Evolutionary conservation across 2,113 vertebrate species (phyloP), one percentile per base, ranked within the genome.

Genomic region (Australoheros scitulus): DNA sequence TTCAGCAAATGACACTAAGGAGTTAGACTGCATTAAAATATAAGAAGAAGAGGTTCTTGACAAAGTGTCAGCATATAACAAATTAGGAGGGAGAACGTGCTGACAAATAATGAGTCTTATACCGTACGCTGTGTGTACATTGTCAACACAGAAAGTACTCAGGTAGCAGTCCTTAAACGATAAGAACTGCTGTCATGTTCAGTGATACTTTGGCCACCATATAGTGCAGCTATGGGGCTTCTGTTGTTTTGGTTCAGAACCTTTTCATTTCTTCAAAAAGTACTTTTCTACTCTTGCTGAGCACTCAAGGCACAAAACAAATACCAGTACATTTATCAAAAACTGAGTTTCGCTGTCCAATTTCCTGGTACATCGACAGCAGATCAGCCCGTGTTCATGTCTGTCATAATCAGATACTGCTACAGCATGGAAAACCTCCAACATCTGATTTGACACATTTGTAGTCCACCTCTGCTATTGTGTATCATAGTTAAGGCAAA

Each of bases 321-420:
- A 13, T 41, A 41, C 38, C 1, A 41, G 38, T 41, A 11, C 38
- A 11, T 41, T 41, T 41, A 41, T 11, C 11, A 41, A 11, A 41
- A 11, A 41, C 11, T 11, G 11, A 41, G 38, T 41, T 41, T 41
- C 11, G 10, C 3, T 41, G 38, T 41, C 38, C 10, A 41, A 8
- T 64, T 64, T 41, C 20, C 61, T 64, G 61, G 7, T 15, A 41
- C 61, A 64, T 64, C 6, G 20, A 41, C 20, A 41, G 0, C 0
- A 2, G 0, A 0, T 20, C 34, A 22, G 61, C 13, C n/a, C 24
- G n/a, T 64, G 0, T 64, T 24, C 41, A 64, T 24, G n/a, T 24
- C n/a, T 41, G 36, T 64, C 14, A 41, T 9, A 13, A 65, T 5
- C 36, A 41, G 36, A 15, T 41, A 24, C 36, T 64, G 61, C 36